phyloP scores from a whole-genome alignment of 2,113 vertebrate genomes.

The Nanorana parkeri region DNA sequence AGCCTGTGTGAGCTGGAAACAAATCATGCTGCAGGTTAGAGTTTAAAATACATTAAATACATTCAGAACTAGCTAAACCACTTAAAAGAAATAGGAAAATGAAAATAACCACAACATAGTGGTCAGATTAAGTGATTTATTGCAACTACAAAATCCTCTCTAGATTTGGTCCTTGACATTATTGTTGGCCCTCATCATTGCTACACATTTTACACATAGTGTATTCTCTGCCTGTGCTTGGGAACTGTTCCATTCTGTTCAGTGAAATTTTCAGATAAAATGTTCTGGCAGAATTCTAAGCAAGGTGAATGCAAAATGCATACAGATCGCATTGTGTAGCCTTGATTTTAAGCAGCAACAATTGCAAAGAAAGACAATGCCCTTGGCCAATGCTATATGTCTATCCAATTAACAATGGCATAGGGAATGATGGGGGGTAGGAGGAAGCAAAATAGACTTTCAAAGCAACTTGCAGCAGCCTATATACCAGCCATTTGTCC shows the following conservation, averaged over 20 bases:
- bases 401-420: slow-evolving; percentile 55
- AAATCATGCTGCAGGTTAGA: slow-evolving; percentile 37
- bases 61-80: slow-evolving; percentile 50
- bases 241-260: slow-evolving; percentile 56
- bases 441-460: slow-evolving; percentile 42
- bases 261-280: slow-evolving; percentile 58
- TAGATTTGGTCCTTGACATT: slow-evolving; percentile 57
- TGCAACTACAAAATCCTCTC: slow-evolving; percentile 56
- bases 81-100: slow-evolving; percentile 56
- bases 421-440: slow-evolving; percentile 30
- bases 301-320: slow-evolving; percentile 55
- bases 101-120: slow-evolving; percentile 56
- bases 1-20: slow-evolving; percentile 27
- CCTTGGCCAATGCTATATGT: slow-evolving; percentile 58
- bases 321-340: slow-evolving; percentile 57
- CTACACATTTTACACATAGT: slow-evolving; percentile 53
- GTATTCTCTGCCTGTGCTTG: slow-evolving; percentile 53
- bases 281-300: slow-evolving; percentile 57
- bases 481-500: slow-evolving; percentile 51
- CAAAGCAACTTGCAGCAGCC: slow-evolving; percentile 37
- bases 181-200: slow-evolving; percentile 50
- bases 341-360: slow-evolving; percentile 57
- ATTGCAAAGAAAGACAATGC: slow-evolving; percentile 57
- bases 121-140: slow-evolving; percentile 57
- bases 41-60: slow-evolving; percentile 54